Evolutionary conservation across 1,140 invertebrate species (phyloP), one percentile per base, ranked within the genome.

Genomic region (Drosophila malerkotliana): DNA sequence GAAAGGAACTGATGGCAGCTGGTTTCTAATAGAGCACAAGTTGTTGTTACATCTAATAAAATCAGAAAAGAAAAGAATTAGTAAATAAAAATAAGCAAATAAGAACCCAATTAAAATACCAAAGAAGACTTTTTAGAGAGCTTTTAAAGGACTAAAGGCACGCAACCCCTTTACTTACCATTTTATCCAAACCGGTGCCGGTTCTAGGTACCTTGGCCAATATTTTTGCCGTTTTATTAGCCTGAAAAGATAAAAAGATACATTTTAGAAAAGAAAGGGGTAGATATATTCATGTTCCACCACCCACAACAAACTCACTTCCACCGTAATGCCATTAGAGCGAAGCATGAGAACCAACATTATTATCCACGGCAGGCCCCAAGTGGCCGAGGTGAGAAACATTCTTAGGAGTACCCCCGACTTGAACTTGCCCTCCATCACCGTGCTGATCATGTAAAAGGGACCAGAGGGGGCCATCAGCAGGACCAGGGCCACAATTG

Each of bases 191-290:
- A 4, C 90, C 79, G 2, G 79, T 72, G 3, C 87, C 83, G 7
- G 75, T 91, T 18, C 83, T 54, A 0, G 85, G 80, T 37, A 91
- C 74, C 74, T 84, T 88, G 0, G 77, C 47, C n/a, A 91, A 57
- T 49, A 91, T 91, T 51, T 85, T 90, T 12, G 80, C 71, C 8
- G 90, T 91, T 55, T 90, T 90, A 32, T 91, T 90, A 5, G 90
- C 90, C 90, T 91, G 54, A 10, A 78, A 90, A 55, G 51, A 47
- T 47, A 5, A 47, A 26, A n/a, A 10, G 3, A 18, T 1, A 0
- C 3, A 12, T 4, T 12, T 2, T 41, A 18, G 5, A 8, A 44
- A 15, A 15, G 4, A 44, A 44, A 14, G 39, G n/a, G 5, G 0
- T 14, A 1, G 39, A 3, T 28, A 4, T 0, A 9, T n/a, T 5